Base-by-base conservation (phyloP, 2,888 invertebrate genomes). In the Lomographa bimaculata region DNA sequence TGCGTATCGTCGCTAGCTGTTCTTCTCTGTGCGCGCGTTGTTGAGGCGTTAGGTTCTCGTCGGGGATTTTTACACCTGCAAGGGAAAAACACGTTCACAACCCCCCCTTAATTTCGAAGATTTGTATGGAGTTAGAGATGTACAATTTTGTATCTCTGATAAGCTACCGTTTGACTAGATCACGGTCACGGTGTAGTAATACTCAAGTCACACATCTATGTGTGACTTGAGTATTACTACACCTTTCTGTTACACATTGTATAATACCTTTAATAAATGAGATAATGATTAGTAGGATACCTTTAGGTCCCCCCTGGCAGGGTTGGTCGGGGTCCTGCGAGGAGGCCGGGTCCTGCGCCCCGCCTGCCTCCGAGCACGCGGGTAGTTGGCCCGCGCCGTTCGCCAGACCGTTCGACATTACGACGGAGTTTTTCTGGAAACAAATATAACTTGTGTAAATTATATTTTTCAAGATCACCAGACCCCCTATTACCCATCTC, bases 11-110 rank as follows among this genome's bases (percentile, higher is more conserved):
- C 2, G 97, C 98, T 29, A 98, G 87, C 66, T 97, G 96, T 67
- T 97, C 97, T 80, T 98, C 98, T 44, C 98, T 92, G 74, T 97
- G 97, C 50, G 97, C 96, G 36, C 97, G 92, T 77, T 98, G 98
- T 75, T 98, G 97, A 17, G 98, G 98, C 34, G 98, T 98, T 60
- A 98, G 90, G 83, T 98, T 97, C 85, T 98, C 98, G 83, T 97
- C 97, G 58, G 97, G 97, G 68, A 97, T 95, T 91, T 97, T 97
- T 26, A 97, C 96, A 57, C 94, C 93, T 90, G 78, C 52, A 45
- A 58, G 26, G 4, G 16, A 29, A 34, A 29, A 12, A 46, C 23
- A 38, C 14, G n/a, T n/a, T n/a, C n/a, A n/a, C n/a, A n/a, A n/a
- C n/a, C n/a, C n/a, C n/a, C n/a, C n/a, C n/a, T n/a, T n/a, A n/a